A percentile compares a stretch with the other conserved stretches of the same genome.
Evolutionary conservation across 2,797 vertebrate species (phyloP).

Genomic region (Phaenicophaeus curvirostris): DNA sequence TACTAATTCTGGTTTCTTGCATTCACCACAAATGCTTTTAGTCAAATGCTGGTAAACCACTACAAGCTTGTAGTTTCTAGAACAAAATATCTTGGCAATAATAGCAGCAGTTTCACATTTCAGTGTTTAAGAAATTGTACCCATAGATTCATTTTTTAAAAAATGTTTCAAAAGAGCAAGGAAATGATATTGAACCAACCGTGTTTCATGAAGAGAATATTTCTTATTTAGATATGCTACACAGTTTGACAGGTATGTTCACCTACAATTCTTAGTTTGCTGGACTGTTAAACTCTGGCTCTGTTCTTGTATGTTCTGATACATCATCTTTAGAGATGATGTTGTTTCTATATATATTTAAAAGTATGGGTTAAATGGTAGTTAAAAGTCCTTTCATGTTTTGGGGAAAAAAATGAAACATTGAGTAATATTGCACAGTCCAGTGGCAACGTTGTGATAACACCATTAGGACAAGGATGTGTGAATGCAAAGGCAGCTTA

Average conservation of each 20-base stretch:
- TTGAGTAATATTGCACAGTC: not conserved
- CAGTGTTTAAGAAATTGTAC: constrained; percentile 42
- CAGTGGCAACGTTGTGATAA: not conserved
- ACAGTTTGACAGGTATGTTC: not conserved
- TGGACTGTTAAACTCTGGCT: not conserved
- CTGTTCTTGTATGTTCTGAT: not conserved
- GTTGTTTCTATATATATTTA: not conserved
- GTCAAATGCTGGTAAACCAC: constrained; percentile 1
- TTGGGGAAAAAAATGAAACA: not conserved
- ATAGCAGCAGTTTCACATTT: constrained; percentile 12
- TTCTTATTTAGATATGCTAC: not conserved
- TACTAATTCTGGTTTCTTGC: not conserved
- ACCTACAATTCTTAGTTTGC: not conserved
- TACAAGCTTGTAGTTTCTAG: not conserved
- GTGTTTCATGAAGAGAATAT: not conserved
- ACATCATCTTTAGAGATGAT: not conserved
- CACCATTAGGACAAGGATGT: fast-evolving
- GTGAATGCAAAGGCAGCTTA: not conserved
- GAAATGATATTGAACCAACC: not conserved
- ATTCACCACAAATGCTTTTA: constrained; percentile 26
- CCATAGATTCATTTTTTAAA: not conserved
- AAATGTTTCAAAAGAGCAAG: not conserved
- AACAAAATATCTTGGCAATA: not conserved
- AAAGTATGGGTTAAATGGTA: not conserved
- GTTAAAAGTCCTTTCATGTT: not conserved